These are phyloP conservation scores for Macrocentrus cingulum DNA, from an alignment of 1,140 invertebrate genomes.

Conservation along the genomic window DNA sequence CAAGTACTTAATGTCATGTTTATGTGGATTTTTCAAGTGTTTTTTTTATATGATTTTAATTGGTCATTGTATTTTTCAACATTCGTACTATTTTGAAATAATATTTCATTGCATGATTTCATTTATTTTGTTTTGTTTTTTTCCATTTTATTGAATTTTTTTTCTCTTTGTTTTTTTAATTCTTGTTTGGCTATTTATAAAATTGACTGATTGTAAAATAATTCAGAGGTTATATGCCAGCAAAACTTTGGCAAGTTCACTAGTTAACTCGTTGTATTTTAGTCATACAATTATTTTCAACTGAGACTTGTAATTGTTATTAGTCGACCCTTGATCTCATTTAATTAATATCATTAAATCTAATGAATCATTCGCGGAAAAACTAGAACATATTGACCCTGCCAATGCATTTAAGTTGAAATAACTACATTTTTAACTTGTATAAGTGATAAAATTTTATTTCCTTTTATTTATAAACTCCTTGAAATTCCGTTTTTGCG, in stretches of 20 bases:
- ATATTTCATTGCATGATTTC: too few relatives aligned
- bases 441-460: too few relatives aligned
- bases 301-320: not conserved
- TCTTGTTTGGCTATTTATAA: not conserved
- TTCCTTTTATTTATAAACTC: too few relatives aligned
- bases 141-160: too few relatives aligned
- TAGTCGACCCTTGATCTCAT: constrained; percentile 6
- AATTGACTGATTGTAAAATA: constrained; percentile 1
- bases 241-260: constrained; percentile 6
- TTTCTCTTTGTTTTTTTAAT: not conserved
- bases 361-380: constrained; percentile 20
- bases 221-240: constrained; percentile 5
- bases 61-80: too few relatives aligned
- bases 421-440: too few relatives aligned
- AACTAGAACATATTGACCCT: constrained; percentile 21
- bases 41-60: too few relatives aligned
- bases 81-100: too few relatives aligned
- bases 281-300: not conserved
- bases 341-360: constrained; percentile 20
- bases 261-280: not conserved
- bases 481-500: too few relatives aligned
- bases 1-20: too few relatives aligned
- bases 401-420: constrained; percentile 5
- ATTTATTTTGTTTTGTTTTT: too few relatives aligned
- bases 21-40: too few relatives aligned